A percentile compares a stretch with the other conserved stretches of the same genome.
These are phyloP conservation scores for Saxidomus purpurata DNA, from an alignment of 1,140 invertebrate species.

Conservation along the genomic window DNA sequence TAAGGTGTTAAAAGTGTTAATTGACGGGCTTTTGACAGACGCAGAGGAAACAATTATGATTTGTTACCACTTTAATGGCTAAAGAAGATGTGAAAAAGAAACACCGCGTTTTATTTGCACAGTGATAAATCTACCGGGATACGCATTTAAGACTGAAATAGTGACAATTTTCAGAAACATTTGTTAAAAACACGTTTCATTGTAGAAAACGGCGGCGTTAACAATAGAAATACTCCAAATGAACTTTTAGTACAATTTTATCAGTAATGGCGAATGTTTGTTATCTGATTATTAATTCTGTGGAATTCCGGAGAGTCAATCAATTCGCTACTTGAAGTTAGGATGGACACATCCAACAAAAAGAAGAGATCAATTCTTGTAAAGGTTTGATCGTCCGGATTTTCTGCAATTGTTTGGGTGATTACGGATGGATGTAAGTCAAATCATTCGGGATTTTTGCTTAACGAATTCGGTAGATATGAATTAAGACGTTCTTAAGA, in stretches of 20 bases:
- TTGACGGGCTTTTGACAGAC: slow-evolving; percentile 51
- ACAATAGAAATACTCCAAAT: slow-evolving; percentile 26
- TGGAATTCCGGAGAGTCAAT: slow-evolving; percentile 4
- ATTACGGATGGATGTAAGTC: neutral
- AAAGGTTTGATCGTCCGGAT: slow-evolving; percentile 41
- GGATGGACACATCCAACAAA: slow-evolving; percentile 2
- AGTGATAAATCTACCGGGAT: slow-evolving; percentile 26
- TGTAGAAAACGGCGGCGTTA: neutral
- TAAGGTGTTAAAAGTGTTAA: slow-evolving; percentile 57
- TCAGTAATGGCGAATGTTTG: neutral
- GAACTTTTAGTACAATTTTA: slow-evolving; percentile 6
- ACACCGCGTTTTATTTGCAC: slow-evolving; percentile 45
- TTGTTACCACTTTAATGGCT: slow-evolving; percentile 52
- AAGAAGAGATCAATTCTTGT: slow-evolving; percentile 15
- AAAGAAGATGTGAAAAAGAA: slow-evolving; percentile 58
- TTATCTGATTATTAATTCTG: slow-evolving; percentile 39
- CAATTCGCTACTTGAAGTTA: slow-evolving; percentile 21
- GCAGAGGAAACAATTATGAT: slow-evolving; percentile 54
- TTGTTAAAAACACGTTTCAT: slow-evolving; percentile 44
- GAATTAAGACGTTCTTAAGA: slow-evolving; percentile 16
- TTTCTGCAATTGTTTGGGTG: slow-evolving; percentile 45
- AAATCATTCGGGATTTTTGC: slow-evolving; percentile 37
- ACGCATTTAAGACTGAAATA: slow-evolving; percentile 22
- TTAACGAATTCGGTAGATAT: slow-evolving; percentile 36
- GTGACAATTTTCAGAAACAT: slow-evolving; percentile 26